Percentiles rank a stretch among this genome's conserved stretches.
phyloP scores from a whole-genome alignment of 2,888 invertebrate species.

The Onchidella celtica region DNA sequence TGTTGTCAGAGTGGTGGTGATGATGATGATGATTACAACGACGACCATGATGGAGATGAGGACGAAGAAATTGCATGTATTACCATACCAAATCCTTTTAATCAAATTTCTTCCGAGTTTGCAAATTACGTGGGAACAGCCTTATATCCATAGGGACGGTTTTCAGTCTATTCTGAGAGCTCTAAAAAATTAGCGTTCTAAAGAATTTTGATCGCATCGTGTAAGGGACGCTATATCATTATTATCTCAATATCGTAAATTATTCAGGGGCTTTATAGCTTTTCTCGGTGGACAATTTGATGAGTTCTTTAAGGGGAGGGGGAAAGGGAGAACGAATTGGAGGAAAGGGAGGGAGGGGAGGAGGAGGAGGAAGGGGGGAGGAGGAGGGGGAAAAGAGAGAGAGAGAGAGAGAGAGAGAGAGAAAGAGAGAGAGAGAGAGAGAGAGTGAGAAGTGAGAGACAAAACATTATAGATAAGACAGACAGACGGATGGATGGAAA shows the following conservation, averaged over 20 bases:
- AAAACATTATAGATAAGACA: neutral
- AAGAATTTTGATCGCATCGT: no score
- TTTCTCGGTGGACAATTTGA: no score
- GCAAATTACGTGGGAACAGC: neutral
- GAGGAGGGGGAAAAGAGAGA: neutral
- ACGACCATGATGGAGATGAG: neutral
- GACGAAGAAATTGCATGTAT: neutral
- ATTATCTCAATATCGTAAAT: no score
- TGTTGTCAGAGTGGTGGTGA: neutral
- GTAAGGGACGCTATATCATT: no score
- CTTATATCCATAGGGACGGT: no score
- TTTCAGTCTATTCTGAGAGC: no score
- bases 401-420: neutral
- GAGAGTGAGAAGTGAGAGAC: neutral
- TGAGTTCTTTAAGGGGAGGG: neutral
- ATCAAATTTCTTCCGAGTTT: neutral
- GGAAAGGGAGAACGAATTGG: no score
- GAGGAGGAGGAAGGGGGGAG: neutral
- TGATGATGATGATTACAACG: no score
- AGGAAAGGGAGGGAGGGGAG: neutral
- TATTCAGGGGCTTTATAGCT: no score
- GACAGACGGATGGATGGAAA: neutral
- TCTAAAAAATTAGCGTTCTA: no score
- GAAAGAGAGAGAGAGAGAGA: slow-evolving; percentile 10
- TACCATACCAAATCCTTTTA: neutral